Base-by-base conservation (phyloP, 2,113 vertebrate genomes). In the Anoura caudifer region DNA sequence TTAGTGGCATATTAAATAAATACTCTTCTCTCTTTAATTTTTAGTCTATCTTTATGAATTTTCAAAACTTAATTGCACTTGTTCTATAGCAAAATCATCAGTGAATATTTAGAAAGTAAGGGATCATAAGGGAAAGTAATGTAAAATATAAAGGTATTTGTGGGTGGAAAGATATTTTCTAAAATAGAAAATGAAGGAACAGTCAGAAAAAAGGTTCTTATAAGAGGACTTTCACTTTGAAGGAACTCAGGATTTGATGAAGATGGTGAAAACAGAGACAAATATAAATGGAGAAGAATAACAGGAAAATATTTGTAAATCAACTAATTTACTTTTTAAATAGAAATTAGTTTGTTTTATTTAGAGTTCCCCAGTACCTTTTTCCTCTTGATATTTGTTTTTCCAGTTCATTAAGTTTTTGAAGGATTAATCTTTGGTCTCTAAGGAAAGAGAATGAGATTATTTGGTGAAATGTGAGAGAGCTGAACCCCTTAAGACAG, bases 391-490 rank as follows among this genome's bases (percentile, higher is more conserved):
- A 47, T 95, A 90, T 97, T 97, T 97, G 92, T 95, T 97, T 96
- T 92, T 90, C 80, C 84, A 90, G 87, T 84, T 97, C 96, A 97
- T 95, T 97, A 95, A n/a, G 16, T 90, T 97, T 95, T 90, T 92
- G 84, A 97, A 96, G 95, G 95, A 95, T 97, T 97, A 96, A 95
- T 96, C 84, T 97, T 97, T 94, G 61, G 59, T 97, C 87, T 97
- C 92, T 47, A n/a, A 92, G 80, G 94, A 93, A 81, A 87, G 67
- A 95, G 84, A 95, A 95, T 92, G 61, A 86, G 90, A 95, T 95
- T 95, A 96, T 96, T 93, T 90, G 89, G 80, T 94, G 81, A 95
- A 87, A 63, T 92, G 84, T 95, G 45, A 84, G 92, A 73, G 61
- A 80, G 36, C 24, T 41, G 36, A 97, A 33, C 63, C 87, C 91